phyloP scores from a whole-genome alignment of 2,888 invertebrate species.

The Athrips mouffetella region DNA sequence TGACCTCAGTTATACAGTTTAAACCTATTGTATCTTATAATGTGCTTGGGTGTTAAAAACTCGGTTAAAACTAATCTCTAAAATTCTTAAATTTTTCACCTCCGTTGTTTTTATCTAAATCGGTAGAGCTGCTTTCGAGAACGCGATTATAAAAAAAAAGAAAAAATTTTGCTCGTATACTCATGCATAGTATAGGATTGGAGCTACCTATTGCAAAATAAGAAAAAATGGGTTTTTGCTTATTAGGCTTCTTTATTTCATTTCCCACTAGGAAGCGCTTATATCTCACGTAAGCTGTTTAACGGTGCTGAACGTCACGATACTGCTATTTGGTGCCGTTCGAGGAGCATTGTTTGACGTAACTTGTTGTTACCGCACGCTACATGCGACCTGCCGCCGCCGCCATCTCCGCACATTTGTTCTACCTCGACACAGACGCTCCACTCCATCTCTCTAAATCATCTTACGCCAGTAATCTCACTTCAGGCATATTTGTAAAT shows the following conservation, averaged over 20 bases:
- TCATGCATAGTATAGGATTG: neutral
- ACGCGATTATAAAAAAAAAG: neutral
- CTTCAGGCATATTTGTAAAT: conserved; percentile 5
- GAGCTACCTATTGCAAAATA: neutral
- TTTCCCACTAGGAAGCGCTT: conserved; percentile 28
- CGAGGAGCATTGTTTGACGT: conserved; percentile 39
- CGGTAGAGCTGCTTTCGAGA: neutral
- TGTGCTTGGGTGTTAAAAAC: too few relatives aligned
- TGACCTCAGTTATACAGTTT: neutral
- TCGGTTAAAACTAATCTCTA: too few relatives aligned
- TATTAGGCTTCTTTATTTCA: conserved; percentile 7
- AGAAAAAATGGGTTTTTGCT: conserved; percentile 3
- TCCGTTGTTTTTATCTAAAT: too few relatives aligned
- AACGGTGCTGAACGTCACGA: conserved; percentile 46
- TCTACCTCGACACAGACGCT: neutral
- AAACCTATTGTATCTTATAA: too few relatives aligned
- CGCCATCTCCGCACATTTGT: neutral
- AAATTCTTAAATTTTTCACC: too few relatives aligned
- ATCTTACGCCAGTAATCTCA: conserved; percentile 5
- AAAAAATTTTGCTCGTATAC: too few relatives aligned
- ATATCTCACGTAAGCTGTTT: conserved; percentile 40
- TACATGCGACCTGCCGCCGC: conserved; percentile 25
- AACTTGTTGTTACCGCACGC: conserved; percentile 32
- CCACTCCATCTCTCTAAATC: conserved; percentile 1
- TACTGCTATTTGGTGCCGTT: conserved; percentile 35